Conservation (phyloP, 1,140 invertebrate species). For the Notospermus geniculatus region DNA sequence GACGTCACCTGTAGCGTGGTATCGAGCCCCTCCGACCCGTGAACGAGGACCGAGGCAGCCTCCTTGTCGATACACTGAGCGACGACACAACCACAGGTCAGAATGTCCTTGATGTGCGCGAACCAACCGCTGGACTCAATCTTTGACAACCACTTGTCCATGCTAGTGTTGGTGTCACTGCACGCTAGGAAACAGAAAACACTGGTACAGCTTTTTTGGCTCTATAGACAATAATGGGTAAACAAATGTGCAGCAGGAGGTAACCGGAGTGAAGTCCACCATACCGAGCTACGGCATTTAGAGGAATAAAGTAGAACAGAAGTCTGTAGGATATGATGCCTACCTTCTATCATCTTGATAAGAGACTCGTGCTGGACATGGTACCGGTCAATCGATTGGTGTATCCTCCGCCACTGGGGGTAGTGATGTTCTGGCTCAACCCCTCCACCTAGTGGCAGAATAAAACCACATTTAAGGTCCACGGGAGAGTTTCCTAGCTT, state of each 20-base stretch:
- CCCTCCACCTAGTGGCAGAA: constrained; percentile 90
- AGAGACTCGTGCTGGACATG: constrained; percentile 83
- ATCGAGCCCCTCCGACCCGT: constrained; percentile 90
- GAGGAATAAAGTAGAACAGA: too few relatives aligned
- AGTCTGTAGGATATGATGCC: too few relatives aligned
- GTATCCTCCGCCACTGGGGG: constrained; percentile 92
- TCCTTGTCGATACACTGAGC: constrained; percentile 91
- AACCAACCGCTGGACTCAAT: constrained; percentile 91
- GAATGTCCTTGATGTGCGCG: constrained; percentile 81
- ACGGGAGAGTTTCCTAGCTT: too few relatives aligned
- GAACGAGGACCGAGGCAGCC: constrained; percentile 85
- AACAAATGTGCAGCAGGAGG: too few relatives aligned
- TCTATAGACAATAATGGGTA: too few relatives aligned
- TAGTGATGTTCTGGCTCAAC: constrained; percentile 92
- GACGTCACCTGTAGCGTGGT: constrained; percentile 94
- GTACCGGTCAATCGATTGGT: constrained; percentile 85
- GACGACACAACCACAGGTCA: constrained; percentile 91
- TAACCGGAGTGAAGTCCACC: too few relatives aligned
- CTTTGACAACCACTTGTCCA: constrained; percentile 91
- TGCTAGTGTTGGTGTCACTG: constrained; percentile 70
- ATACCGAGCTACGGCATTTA: too few relatives aligned
- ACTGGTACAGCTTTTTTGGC: too few relatives aligned
- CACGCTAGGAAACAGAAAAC: too few relatives aligned
- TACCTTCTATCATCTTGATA: constrained; percentile 89
- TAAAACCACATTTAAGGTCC: too few relatives aligned